Conservation (phyloP, 2,797 vertebrate species). For the Coranthus polyacanthus region DNA sequence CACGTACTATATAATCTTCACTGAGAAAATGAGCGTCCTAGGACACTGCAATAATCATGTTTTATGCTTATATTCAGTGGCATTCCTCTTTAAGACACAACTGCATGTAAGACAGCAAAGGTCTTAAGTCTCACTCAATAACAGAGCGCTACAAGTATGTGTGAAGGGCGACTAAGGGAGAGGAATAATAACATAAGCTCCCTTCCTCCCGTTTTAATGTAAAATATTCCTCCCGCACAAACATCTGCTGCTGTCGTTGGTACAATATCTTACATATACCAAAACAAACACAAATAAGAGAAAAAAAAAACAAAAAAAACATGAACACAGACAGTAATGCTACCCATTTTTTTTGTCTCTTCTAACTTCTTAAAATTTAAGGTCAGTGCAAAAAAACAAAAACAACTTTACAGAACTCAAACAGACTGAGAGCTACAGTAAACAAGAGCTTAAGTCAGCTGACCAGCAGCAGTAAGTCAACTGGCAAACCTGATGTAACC, state of each 20-base stretch:
- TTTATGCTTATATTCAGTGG: slow-evolving; percentile 26
- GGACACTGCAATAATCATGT: slow-evolving; percentile 14
- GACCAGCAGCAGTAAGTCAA: slow-evolving; percentile 90
- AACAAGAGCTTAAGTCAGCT: slow-evolving; percentile 79
- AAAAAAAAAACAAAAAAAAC: slow-evolving; percentile 33
- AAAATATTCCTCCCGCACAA: slow-evolving; percentile 70
- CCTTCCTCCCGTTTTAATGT: slow-evolving; percentile 69
- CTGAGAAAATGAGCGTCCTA: slow-evolving; percentile 7
- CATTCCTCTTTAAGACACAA: slow-evolving; percentile 12
- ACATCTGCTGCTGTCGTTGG: slow-evolving; percentile 54
- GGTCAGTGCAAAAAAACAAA: slow-evolving; percentile 89
- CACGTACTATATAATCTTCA: slow-evolving; percentile 19
- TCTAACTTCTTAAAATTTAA: slow-evolving; percentile 61
- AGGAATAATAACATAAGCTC: slow-evolving; percentile 43
- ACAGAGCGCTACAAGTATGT: slow-evolving; percentile 56
- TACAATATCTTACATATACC: slow-evolving; percentile 45
- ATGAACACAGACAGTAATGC: slow-evolving; percentile 30
- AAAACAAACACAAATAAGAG: slow-evolving; percentile 42
- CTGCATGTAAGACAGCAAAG: slow-evolving; percentile 32
- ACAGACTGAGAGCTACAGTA: slow-evolving; percentile 63
- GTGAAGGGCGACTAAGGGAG: slow-evolving; percentile 27
- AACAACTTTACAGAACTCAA: slow-evolving; percentile 43
- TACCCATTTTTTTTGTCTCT: slow-evolving; percentile 47
- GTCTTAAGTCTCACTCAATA: slow-evolving; percentile 48
- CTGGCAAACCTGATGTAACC: slow-evolving; percentile 90